Conservation (phyloP, 2,113 vertebrate species). For the Typhlomys cinereus region DNA sequence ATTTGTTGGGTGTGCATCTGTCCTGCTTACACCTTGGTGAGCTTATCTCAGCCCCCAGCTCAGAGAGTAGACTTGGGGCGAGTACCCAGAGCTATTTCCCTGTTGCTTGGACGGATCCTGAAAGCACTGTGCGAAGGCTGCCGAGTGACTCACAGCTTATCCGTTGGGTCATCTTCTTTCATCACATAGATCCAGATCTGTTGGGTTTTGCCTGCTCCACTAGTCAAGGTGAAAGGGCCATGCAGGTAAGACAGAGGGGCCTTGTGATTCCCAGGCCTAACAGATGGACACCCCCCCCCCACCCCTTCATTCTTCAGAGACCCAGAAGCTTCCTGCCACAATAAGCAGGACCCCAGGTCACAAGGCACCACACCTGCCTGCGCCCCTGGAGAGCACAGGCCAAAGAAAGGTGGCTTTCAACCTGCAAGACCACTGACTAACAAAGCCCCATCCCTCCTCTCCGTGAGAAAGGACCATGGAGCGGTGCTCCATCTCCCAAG, state of each 20-base stretch:
- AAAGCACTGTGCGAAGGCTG: constrained; percentile 55
- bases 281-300: not conserved
- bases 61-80: constrained; percentile 12
- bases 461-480: not conserved
- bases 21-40: not conserved
- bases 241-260: not conserved
- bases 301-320: no score
- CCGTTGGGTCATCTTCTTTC: constrained; percentile 45
- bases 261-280: not conserved
- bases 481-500: not conserved
- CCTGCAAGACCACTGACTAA: not conserved
- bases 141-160: constrained; percentile 14
- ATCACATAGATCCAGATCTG: constrained; percentile 41
- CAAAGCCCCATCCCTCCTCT: not conserved
- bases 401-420: not conserved
- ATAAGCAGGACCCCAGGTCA: not conserved
- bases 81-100: constrained; percentile 48
- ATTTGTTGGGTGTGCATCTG: not conserved
- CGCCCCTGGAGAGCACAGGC: not conserved
- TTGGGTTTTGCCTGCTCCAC: not conserved
- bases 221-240: not conserved
- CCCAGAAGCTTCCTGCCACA: not conserved
- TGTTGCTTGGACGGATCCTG: constrained; percentile 51
- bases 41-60: not conserved
- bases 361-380: rapidly evolving